Base-by-base conservation (phyloP, 1,140 invertebrate genomes). In the Eubasilissa regina region DNA sequence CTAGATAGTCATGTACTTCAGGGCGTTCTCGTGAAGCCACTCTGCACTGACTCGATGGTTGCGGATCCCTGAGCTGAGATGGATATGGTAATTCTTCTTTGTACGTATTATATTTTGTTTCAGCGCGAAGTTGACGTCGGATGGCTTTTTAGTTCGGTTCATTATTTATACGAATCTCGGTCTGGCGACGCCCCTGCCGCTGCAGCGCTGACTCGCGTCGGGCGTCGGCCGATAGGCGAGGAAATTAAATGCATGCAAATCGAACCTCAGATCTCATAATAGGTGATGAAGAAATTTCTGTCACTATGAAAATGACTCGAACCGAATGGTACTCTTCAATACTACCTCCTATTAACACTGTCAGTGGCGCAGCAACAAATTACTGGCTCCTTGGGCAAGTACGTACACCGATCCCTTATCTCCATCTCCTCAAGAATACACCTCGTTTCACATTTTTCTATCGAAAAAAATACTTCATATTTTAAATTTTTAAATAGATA, bases 41-140 rank as follows among this genome's bases (percentile, higher is more conserved):
- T 8, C 48, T 8, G 48, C 48, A 8, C 11, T 51, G 48, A 8
- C 11, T 51, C 11, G n/a, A 51, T 51, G 44, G 68, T 55, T 73
- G 11, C n/a, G 21, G 15, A 53, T 9, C 47, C 19, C 68, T 53
- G 51, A 17, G 51, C 55, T 19, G 25, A 74, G 48, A 53, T 17
- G 66, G 74, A 60, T 79, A 79, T 79, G 77, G 45, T 73, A 79
- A 79, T 79, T 56, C 55, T 15, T 72, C 70, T 70, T 55, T 35
- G 21, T 44, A 19, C 56, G 17, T 58, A 56, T 72, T 64, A 62
- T 25, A 55, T 77, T 73, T 77, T 58, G 75, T 80, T 73, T 76
- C 78, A 75, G 73, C 51, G 44, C 64, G 17, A 21, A 80, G 73
- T 68, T 80, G 79, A 80, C 62, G 74, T 55, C 66, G 74, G 66